phyloP scores from a whole-genome alignment of 2,888 invertebrate genomes.

The Drosophila mimica region DNA sequence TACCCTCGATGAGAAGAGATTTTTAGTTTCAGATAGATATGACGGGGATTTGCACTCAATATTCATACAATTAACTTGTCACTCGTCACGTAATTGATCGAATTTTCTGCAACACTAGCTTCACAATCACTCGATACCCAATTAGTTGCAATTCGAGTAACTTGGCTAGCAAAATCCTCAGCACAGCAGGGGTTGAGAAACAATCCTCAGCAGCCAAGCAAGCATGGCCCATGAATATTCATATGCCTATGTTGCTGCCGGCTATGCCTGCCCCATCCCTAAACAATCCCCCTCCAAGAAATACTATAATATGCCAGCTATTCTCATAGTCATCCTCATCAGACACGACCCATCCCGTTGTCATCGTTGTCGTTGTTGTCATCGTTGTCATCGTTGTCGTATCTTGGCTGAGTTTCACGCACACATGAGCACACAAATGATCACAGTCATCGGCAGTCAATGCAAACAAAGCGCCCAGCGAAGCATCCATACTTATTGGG shows the following conservation, averaged over 20 bases:
- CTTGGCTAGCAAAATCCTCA: slow-evolving; percentile 8
- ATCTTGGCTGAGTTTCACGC: slow-evolving; percentile 55
- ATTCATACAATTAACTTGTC: slow-evolving; percentile 9
- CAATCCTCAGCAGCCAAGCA: slow-evolving; percentile 10
- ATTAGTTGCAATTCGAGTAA: slow-evolving; percentile 41
- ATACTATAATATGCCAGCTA: slow-evolving; percentile 20
- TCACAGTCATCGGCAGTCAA: slow-evolving; percentile 54
- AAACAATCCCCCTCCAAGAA: background rate
- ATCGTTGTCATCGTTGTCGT: slow-evolving; percentile 20
- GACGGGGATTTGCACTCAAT: background rate
- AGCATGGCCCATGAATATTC: slow-evolving; percentile 42
- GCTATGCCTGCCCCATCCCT: background rate
- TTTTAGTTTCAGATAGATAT: background rate
- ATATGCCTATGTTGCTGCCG: slow-evolving; percentile 11
- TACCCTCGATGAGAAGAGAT: background rate
- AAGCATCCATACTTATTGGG: slow-evolving; percentile 32
- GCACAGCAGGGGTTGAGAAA: background rate
- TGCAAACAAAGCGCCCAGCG: slow-evolving; percentile 54
- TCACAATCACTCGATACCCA: slow-evolving; percentile 28
- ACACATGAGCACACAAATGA: slow-evolving; percentile 60
- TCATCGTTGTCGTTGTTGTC: slow-evolving; percentile 9
- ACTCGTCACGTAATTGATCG: slow-evolving; percentile 27
- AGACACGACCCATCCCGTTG: background rate
- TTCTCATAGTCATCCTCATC: slow-evolving; percentile 4
- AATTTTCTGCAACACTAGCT: slow-evolving; percentile 31